Evolutionary conservation across 2,113 vertebrate species (phyloP), one percentile per base, ranked within the genome.

Genomic region (Oriolus oriolus): DNA sequence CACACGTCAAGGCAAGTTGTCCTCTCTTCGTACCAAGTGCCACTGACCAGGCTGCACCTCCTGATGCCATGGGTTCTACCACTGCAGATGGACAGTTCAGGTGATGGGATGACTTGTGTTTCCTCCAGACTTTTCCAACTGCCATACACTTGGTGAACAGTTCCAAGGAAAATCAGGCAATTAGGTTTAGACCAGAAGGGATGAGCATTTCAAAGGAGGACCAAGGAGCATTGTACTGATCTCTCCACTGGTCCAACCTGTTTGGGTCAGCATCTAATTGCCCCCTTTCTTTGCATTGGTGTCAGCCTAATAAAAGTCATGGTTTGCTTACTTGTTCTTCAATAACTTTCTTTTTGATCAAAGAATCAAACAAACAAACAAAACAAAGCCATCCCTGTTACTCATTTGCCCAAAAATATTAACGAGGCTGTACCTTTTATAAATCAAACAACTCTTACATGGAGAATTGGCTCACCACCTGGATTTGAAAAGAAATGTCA

Each of bases 151-250:
- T 63, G 13, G 50, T 83, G 6, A 10, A 35, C 27, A 27, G 30
- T 73, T 84, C 23, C 77, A 63, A 78, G 41, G 6, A 57, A 86
- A 87, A 74, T 22, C 16, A 20, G 26, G 26, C 13, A 54, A 23
- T 30, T n/a, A 20, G 6, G 2, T 64, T 71, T 80, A 77, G 30
- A 56, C 12, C 80, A 47, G 49, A 71, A 71, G 28, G 39, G 27
- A 75, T 2, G 2, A 85, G 12, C 20, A 45, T 74, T 89, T 68
- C 44, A 21, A 23, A 52, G 30, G 20, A 53, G 64, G 11, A 81
- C 10, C 21, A 39, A 16, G 2, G 13, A 74, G 24, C 0, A 0
- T 31, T 50, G 23, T 39, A 16, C 35, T 80, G 65, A 21, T 11
- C 17, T 69, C n/a, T 83, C 22, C n/a, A 11, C 14, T 44, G 45